Base-by-base conservation (phyloP, 2,888 invertebrate species). In the Sinopyrophorus schimmeli region DNA sequence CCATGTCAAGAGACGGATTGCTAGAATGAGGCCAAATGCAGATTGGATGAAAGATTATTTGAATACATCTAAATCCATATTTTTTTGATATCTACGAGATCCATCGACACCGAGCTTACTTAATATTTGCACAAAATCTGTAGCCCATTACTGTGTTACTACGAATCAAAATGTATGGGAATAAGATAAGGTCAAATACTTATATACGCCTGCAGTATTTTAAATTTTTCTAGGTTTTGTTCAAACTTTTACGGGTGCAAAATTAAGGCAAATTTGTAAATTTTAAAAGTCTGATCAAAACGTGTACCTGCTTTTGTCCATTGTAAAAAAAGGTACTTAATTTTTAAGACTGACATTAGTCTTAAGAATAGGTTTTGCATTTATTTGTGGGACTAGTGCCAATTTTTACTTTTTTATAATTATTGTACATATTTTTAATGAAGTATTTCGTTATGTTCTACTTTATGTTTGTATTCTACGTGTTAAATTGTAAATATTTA, bases 301-400 rank as follows among this genome's bases (percentile, higher is more conserved):
- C 11, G n/a, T 37, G 24, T 37, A 37, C 15, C 16, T 23, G 9
- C 18, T n/a, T 26, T 38, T 41, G 3, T 20, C 11, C 6, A 1
- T 23, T 16, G n/a, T 24, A 21, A 17, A 34, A 23, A 37, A 15
- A 17, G 3, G 46, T 46, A 46, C 46, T 38, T 46, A 46, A 35
- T 28, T 46, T 40, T 43, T 46, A 46, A 38, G 46, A 46, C 46
- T 46, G 46, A 46, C 24, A 15, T 31, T 46, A 38, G 37, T 38
- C 38, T 46, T 37, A 21, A 15, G 15, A 28, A 28, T 9, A 24
- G n/a, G 7, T 3, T 3, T 30, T 46, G 37, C 44, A 46, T 38
- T 46, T 46, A 2, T 30, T 38, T 4, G n/a, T n/a, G n/a, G n/a
- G 16, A 18, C 20, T 10, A 12, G 32, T 32, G 32, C 20, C 32